Evolutionary conservation across 2,888 invertebrate genomes (phyloP).

Genomic region (Caenorhabditis virilis): DNA sequence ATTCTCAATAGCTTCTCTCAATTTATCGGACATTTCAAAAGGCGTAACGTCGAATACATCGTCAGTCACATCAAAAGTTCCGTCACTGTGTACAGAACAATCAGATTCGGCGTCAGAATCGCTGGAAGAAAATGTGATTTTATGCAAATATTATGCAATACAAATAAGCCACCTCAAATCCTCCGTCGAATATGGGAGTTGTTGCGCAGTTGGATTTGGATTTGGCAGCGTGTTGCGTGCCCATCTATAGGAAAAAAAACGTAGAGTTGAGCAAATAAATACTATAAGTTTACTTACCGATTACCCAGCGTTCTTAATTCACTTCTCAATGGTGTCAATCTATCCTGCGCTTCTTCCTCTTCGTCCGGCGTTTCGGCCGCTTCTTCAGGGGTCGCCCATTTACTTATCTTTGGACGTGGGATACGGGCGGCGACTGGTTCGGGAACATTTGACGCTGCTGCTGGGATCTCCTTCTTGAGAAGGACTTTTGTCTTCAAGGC

Average conservation of each 20-base stretch:
- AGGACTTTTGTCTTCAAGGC: constrained; percentile 60
- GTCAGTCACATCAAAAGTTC: constrained; percentile 70
- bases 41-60: constrained; percentile 40
- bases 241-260: constrained; percentile 18
- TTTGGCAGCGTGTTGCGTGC: constrained; percentile 11
- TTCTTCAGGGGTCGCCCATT: constrained; percentile 48
- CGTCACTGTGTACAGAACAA: constrained; percentile 65
- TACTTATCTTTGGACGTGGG: constrained; percentile 66
- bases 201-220: constrained; percentile 2
- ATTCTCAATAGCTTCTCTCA: constrained; percentile 61
- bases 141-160: background rate
- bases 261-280: background rate
- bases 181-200: constrained; percentile 12
- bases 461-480: constrained; percentile 56
- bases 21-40: constrained; percentile 60
- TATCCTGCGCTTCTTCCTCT: constrained; percentile 59
- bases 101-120: constrained; percentile 45
- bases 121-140: no score
- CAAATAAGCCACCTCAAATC: constrained; percentile 18
- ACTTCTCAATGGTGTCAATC: constrained; percentile 54
- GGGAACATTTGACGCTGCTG: background rate
- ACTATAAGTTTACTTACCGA: constrained; percentile 9
- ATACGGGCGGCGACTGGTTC: constrained; percentile 64
- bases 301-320: constrained; percentile 38
- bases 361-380: constrained; percentile 53